These are phyloP conservation scores for Zaprionus lachaisei DNA, from an alignment of 1,140 invertebrate genomes.

Conservation along the genomic window DNA sequence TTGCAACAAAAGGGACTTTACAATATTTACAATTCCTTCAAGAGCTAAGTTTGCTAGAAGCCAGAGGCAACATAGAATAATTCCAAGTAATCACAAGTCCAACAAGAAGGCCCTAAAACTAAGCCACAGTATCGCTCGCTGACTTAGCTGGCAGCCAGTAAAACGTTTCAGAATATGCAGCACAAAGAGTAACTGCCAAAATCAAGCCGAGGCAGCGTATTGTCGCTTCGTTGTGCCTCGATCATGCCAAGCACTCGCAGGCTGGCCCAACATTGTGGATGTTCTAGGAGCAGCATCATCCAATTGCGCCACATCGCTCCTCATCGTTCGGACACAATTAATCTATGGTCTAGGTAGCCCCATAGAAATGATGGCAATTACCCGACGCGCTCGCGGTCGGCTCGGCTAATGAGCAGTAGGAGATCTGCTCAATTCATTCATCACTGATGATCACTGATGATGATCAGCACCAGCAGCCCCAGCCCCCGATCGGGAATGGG, in stretches of 20 bases:
- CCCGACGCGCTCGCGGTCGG: conserved; percentile 72
- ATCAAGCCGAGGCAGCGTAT: conserved; percentile 16
- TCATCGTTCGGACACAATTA: conserved; percentile 55
- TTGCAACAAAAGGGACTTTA: neutral
- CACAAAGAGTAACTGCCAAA: neutral
- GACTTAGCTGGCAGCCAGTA: neutral
- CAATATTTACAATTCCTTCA: neutral
- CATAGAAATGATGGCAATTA: conserved; percentile 74
- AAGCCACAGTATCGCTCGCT: neutral
- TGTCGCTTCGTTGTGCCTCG: neutral
- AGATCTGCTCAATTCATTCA: conserved; percentile 80
- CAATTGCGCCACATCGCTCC: conserved; percentile 13
- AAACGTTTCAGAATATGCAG: neutral
- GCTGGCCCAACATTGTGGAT: neutral
- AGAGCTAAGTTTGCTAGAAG: too few relatives aligned
- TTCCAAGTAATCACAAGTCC: neutral
- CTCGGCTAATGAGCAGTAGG: conserved; percentile 72
- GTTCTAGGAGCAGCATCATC: conserved; percentile 21
- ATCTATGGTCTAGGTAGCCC: conserved; percentile 63
- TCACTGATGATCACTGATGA: conserved; percentile 76
- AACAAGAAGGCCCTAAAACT: neutral
- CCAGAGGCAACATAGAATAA: too few relatives aligned
- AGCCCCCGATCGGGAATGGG: neutral
- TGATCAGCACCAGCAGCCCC: conserved; percentile 50
- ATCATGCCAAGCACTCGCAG: neutral